phyloP scores from a whole-genome alignment of 1,140 invertebrate species.

The Hirudo medicinalis region DNA sequence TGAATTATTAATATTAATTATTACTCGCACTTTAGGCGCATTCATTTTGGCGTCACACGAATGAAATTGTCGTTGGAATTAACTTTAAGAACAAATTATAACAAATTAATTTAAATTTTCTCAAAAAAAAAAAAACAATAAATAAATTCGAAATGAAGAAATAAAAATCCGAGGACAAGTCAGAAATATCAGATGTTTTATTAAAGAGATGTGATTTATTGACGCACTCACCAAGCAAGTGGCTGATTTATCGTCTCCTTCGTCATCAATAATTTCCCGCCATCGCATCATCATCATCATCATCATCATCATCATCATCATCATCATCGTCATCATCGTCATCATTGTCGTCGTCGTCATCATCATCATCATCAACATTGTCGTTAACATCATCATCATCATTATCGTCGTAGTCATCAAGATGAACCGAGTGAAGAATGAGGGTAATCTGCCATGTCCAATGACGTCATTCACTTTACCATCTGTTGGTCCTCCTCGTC shows the following conservation, averaged over 20 bases:
- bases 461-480: background rate
- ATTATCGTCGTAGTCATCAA: background rate
- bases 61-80: too few relatives aligned
- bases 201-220: background rate
- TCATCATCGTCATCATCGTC: conserved; percentile 9
- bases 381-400: background rate
- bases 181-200: background rate
- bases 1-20: too few relatives aligned
- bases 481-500: background rate
- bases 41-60: too few relatives aligned
- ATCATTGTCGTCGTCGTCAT: background rate
- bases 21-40: too few relatives aligned
- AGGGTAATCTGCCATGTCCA: too few relatives aligned
- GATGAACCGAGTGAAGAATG: too few relatives aligned
- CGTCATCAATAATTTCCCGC: background rate
- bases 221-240: background rate
- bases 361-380: background rate
- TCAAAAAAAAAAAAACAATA: background rate
- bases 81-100: too few relatives aligned
- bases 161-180: background rate
- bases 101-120: too few relatives aligned
- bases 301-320: conserved; percentile 3
- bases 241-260: background rate
- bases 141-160: background rate
- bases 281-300: conserved; percentile 11